Percentiles rank a stretch among this genome's conserved stretches.
Conservation (phyloP, 1,140 invertebrate species). For the Bombus breviceps region DNA sequence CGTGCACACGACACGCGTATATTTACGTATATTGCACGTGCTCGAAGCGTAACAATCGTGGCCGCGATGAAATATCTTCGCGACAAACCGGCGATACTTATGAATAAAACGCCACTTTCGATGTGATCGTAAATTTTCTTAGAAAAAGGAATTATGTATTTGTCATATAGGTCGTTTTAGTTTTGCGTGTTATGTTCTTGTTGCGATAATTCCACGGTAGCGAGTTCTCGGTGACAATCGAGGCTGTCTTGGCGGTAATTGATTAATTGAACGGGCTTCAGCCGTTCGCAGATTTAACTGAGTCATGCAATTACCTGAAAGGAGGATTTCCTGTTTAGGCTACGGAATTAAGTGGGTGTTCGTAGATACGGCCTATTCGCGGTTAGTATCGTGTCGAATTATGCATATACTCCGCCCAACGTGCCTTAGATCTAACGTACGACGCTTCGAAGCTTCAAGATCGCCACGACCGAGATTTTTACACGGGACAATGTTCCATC, state of each 20-base stretch:
- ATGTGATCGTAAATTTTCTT: background rate
- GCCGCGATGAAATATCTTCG: background rate
- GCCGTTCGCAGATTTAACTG: conserved; percentile 76
- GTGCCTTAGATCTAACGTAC: background rate
- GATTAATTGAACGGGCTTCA: conserved; percentile 75
- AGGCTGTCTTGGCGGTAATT: conserved; percentile 70
- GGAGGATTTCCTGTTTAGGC: conserved; percentile 83
- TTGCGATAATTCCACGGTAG: background rate
- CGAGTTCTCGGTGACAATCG: conserved; percentile 58
- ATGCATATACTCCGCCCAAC: conserved; percentile 36
- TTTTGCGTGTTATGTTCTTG: background rate
- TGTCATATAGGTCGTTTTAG: background rate
- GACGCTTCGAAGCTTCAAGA: background rate
- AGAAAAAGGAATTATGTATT: background rate
- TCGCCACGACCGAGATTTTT: background rate
- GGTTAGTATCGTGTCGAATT: conserved; percentile 54
- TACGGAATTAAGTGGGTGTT: conserved; percentile 71
- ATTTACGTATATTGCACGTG: conserved; percentile 29
- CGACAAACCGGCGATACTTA: background rate
- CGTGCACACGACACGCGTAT: background rate
- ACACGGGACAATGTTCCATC: no score
- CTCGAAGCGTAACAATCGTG: background rate
- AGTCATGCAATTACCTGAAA: conserved; percentile 81
- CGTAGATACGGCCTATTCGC: conserved; percentile 67
- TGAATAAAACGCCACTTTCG: background rate